Percentiles rank a stretch among this genome's conserved stretches.
These are phyloP conservation scores for Sinelater perroti DNA, from an alignment of 2,888 invertebrate species.

Conservation along the genomic window DNA sequence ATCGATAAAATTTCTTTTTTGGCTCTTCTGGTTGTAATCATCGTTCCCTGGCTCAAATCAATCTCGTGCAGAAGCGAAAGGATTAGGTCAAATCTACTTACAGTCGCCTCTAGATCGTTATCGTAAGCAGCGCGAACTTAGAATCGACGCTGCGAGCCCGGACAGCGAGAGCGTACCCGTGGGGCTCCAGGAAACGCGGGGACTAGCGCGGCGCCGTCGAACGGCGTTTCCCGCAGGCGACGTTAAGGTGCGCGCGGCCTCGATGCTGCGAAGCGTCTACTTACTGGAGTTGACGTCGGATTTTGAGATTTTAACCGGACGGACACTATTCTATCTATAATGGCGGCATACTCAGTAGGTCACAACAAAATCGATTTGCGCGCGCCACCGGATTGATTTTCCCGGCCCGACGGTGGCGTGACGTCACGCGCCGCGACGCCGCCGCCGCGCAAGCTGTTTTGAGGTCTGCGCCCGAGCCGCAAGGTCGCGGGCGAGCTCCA, in stretches of 20 bases:
- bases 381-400: slow-evolving; percentile 54
- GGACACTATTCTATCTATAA: slow-evolving; percentile 57
- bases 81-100: too few species aligned
- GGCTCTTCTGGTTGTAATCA: too few species aligned
- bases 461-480: too few species aligned
- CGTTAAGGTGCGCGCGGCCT: not conserved
- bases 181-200: slow-evolving; percentile 15
- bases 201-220: slow-evolving; percentile 1
- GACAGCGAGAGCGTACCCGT: slow-evolving; percentile 6
- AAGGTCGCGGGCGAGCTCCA: too few species aligned
- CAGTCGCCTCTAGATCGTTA: too few species aligned
- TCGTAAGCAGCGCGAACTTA: too few species aligned
- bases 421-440: slow-evolving; percentile 39
- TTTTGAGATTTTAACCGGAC: slow-evolving; percentile 47
- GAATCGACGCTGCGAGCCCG: too few species aligned
- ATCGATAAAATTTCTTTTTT: too few species aligned
- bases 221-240: not conserved
- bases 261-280: slow-evolving; percentile 29
- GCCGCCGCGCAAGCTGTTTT: slow-evolving; percentile 32
- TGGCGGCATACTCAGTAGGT: slow-evolving; percentile 59
- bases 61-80: too few species aligned
- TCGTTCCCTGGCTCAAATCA: too few species aligned
- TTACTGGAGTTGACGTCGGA: slow-evolving; percentile 38
- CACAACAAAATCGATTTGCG: slow-evolving; percentile 56
- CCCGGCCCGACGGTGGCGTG: slow-evolving; percentile 40